Percentiles rank a stretch among this genome's conserved stretches.
Evolutionary conservation across 2,888 invertebrate genomes (phyloP).

Genomic region (Epirrhoe alternata): DNA sequence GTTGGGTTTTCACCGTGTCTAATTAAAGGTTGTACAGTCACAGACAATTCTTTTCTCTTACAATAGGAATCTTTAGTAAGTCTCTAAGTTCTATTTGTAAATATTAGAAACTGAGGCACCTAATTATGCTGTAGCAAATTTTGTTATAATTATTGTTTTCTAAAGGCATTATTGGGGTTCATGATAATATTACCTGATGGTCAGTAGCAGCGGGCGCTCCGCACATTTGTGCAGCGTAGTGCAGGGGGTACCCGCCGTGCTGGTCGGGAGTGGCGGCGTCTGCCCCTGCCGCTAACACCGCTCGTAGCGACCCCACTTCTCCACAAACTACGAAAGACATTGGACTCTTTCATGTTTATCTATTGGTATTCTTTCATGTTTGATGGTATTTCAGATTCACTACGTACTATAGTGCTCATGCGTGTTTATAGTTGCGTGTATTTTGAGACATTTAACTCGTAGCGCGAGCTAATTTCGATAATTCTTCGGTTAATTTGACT

Average conservation of each 20-base stretch:
- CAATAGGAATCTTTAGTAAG: too few species aligned
- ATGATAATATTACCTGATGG: slow-evolving; percentile 64
- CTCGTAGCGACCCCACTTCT: slow-evolving; percentile 94
- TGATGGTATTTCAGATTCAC: background rate
- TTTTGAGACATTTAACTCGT: background rate
- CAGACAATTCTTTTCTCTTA: background rate
- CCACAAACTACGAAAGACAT: slow-evolving; percentile 90
- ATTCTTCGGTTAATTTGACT: background rate
- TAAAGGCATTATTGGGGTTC: background rate
- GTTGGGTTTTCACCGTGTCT: background rate
- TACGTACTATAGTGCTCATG: too few species aligned
- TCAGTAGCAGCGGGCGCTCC: slow-evolving; percentile 90
- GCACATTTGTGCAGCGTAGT: slow-evolving; percentile 99
- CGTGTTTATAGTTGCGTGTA: background rate
- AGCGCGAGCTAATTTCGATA: background rate
- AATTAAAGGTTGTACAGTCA: background rate
- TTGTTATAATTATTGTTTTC: background rate
- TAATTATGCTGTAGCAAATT: background rate
- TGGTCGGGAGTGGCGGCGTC: slow-evolving; percentile 95
- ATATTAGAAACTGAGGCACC: background rate
- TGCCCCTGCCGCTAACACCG: slow-evolving; percentile 94
- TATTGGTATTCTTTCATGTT: background rate
- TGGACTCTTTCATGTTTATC: background rate
- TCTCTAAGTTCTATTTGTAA: background rate
- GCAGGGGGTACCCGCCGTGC: slow-evolving; percentile 97